Evolutionary conservation across 2,888 invertebrate genomes (phyloP).

Genomic region (Himalopsyche tibetana): DNA sequence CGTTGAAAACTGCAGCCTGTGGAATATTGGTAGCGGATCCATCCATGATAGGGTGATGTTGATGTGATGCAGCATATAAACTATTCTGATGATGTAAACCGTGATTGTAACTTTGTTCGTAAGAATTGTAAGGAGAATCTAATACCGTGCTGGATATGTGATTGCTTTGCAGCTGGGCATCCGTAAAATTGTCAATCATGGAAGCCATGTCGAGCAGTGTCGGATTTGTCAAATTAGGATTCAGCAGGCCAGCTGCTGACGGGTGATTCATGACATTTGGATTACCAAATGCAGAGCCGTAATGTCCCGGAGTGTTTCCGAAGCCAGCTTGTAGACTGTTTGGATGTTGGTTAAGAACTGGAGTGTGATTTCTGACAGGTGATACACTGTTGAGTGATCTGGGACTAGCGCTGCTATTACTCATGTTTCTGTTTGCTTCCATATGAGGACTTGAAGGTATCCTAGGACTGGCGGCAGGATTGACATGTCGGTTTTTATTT

Average conservation of each 20-base stretch:
- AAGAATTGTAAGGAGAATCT: conserved; percentile 81
- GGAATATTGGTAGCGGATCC: conserved; percentile 67
- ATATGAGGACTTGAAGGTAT: conserved; percentile 72
- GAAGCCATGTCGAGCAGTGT: conserved; percentile 85
- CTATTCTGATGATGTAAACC: conserved; percentile 82
- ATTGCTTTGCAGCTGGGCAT: conserved; percentile 88
- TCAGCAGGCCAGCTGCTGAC: conserved; percentile 72
- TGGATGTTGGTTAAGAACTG: conserved; percentile 72
- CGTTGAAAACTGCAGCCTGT: conserved; percentile 71
- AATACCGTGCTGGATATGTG: conserved; percentile 91
- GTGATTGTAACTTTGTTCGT: conserved; percentile 79
- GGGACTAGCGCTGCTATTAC: conserved; percentile 72
- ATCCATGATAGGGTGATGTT: conserved; percentile 72
- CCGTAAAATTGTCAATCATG: conserved; percentile 86
- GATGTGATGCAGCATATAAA: conserved; percentile 77
- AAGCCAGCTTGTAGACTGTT: conserved; percentile 70
- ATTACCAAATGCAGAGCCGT: conserved; percentile 75
- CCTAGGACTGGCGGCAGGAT: conserved; percentile 72
- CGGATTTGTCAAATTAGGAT: conserved; percentile 75
- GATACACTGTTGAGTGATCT: conserved; percentile 78
- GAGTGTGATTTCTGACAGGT: conserved; percentile 74
- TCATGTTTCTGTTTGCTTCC: conserved; percentile 66
- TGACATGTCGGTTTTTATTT: conserved; percentile 69
- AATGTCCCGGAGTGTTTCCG: conserved; percentile 71
- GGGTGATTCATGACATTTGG: conserved; percentile 73